phyloP scores from a whole-genome alignment of 1,140 invertebrate species.

The Drosophila mayri region DNA sequence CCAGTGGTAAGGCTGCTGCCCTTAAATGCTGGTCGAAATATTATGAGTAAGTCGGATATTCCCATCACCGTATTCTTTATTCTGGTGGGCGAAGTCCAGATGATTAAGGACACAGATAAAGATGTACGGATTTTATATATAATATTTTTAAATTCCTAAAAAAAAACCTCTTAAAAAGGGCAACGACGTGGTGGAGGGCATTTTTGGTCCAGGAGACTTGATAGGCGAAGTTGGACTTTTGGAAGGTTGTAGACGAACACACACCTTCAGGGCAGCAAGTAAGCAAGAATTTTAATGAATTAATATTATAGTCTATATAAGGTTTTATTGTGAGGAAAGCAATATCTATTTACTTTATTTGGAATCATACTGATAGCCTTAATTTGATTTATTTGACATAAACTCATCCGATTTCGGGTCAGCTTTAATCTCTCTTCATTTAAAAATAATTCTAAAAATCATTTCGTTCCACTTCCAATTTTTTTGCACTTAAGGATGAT shows the following conservation, averaged over 20 bases:
- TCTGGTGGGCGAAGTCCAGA: slow-evolving; percentile 46
- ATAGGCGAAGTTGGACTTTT: slow-evolving; percentile 48
- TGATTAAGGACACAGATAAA: slow-evolving; percentile 6
- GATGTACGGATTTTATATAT: slow-evolving; percentile 2
- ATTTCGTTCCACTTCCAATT: slow-evolving; percentile 13
- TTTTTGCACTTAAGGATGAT: slow-evolving; percentile 47
- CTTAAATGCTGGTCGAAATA: slow-evolving; percentile 28
- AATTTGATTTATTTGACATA: slow-evolving; percentile 8
- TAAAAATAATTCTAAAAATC: not conserved
- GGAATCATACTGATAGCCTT: not conserved
- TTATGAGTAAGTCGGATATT: slow-evolving; percentile 34
- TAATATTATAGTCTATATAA: too few relatives aligned
- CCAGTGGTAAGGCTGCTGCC: slow-evolving; percentile 38
- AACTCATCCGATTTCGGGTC: not conserved
- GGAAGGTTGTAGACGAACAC: slow-evolving; percentile 20
- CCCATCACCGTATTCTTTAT: slow-evolving; percentile 47
- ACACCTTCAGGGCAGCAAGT: slow-evolving; percentile 44
- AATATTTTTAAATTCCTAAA: not conserved
- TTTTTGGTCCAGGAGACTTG: slow-evolving; percentile 58
- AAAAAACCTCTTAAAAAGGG: not conserved
- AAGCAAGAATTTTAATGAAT: slow-evolving; percentile 14
- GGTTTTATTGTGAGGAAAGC: not conserved
- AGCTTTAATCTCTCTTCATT: not conserved
- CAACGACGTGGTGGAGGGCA: not conserved
- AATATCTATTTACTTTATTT: not conserved